Evolutionary conservation across 1,140 invertebrate species (phyloP), one percentile per base, ranked within the genome.

Genomic region (Ceratina australensis): DNA sequence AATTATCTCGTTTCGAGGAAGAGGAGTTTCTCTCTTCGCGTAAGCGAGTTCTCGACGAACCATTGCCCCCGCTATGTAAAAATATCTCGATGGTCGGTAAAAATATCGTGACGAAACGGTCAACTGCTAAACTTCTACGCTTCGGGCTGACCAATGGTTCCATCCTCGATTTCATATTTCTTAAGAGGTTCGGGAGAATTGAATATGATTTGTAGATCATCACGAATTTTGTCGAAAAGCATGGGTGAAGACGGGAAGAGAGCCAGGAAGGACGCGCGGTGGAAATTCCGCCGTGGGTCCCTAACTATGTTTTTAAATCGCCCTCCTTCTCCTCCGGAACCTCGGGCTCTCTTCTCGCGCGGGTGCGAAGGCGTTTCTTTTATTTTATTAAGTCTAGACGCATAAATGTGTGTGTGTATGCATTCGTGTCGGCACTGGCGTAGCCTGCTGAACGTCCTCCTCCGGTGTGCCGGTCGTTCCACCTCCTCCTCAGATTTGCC

Each of bases 351-450:
- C 69, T 24, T 33, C 50, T 52, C 82, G 79, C 84, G 82, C 82
- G 83, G 82, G 84, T 86, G 85, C 83, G 83, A 85, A 83, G 82
- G 78, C 75, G 83, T 88, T 92, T 91, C 86, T 91, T 92, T 91
- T 92, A 91, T 91, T 91, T 92, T 91, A 90, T 90, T 89, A 91
- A 91, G 90, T 92, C 91, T 91, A 92, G 91, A 91, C 91, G 88
- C 88, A 88, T 89, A 91, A 91, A 92, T 90, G 33, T 42, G 33
- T 42, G 3, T 42, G 33, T 42, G 33, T 42, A 42, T 42, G 90
- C 90, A 91, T 91, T 91, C 90, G 88, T 87, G 89, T 85, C 87
- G 86, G 85, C 87, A 89, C 89, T 90, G 90, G 88, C 90, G 89
- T 90, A 89, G 90, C 85, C 86, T 81, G 73, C 82, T 76, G 79